Percentiles rank a stretch among this genome's conserved stretches.
These are phyloP conservation scores for Heliconius sara DNA, from an alignment of 2,888 invertebrate genomes.

Conservation along the genomic window DNA sequence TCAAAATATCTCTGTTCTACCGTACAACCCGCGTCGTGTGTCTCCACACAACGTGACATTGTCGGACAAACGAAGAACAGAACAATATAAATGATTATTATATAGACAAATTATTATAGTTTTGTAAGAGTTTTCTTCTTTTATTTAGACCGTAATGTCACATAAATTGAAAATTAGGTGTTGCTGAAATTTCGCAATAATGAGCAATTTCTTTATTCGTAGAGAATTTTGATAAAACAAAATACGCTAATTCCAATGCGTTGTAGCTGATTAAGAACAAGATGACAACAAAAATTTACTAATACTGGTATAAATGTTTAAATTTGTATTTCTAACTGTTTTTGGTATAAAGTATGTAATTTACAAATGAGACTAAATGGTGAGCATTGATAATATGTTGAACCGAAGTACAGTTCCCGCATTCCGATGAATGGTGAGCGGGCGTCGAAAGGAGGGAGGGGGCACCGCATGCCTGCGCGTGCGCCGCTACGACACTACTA, in stretches of 20 bases:
- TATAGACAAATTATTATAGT: too few species aligned
- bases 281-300: neutral
- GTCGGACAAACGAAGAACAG: neutral
- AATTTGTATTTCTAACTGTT: neutral
- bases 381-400: constrained; percentile 70
- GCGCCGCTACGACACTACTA: constrained; percentile 65
- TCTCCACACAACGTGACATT: neutral
- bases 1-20: neutral
- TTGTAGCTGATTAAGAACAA: neutral
- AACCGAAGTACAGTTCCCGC: constrained; percentile 70
- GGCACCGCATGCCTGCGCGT: constrained; percentile 76
- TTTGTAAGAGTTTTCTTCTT: neutral
- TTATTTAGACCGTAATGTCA: neutral
- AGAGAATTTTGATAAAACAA: neutral
- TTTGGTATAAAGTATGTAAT: constrained; percentile 37
- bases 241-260: neutral
- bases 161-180: too few species aligned
- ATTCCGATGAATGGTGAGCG: constrained; percentile 75
- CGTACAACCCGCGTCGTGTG: neutral
- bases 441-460: constrained; percentile 51
- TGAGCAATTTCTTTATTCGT: neutral
- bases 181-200: too few species aligned
- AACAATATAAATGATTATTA: too few species aligned
- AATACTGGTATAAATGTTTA: neutral
- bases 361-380: constrained; percentile 63